Percentiles rank a stretch among this genome's conserved stretches.
Evolutionary conservation across 2,888 invertebrate genomes (phyloP).

Genomic region (Griposia aprilina): DNA sequence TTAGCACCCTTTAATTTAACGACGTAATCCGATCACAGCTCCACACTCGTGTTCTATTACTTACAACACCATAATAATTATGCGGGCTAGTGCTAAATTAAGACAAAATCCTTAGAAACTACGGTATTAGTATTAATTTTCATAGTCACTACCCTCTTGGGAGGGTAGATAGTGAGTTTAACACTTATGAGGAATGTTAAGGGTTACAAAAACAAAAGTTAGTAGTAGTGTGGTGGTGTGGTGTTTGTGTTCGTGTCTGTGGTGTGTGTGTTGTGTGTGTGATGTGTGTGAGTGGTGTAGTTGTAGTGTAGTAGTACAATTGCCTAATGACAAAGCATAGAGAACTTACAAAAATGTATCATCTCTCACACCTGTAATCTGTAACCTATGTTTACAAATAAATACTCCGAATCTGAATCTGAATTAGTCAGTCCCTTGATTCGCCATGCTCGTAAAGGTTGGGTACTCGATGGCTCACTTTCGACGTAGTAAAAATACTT

Average conservation of each 20-base stretch:
- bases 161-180: slow-evolving; percentile 68
- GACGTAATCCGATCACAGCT: slow-evolving; percentile 43
- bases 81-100: slow-evolving; percentile 42
- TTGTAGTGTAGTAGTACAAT: too few relatives aligned
- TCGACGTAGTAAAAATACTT: background rate
- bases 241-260: too few relatives aligned
- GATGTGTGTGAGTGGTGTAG: too few relatives aligned
- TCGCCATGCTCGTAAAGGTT: slow-evolving; percentile 5
- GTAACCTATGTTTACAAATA: too few relatives aligned
- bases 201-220: too few relatives aligned
- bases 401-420: too few relatives aligned
- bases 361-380: too few relatives aligned
- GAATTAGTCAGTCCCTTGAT: slow-evolving; percentile 62
- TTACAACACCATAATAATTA: slow-evolving; percentile 51
- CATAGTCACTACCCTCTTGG: slow-evolving; percentile 55
- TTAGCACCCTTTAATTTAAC: slow-evolving; percentile 4
- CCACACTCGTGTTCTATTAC: slow-evolving; percentile 37
- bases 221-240: too few relatives aligned
- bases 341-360: too few relatives aligned
- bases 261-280: too few relatives aligned
- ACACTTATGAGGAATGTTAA: slow-evolving; percentile 68
- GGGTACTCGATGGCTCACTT: background rate
- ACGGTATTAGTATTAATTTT: slow-evolving; percentile 65
- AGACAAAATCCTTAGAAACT: slow-evolving; percentile 55
- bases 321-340: too few relatives aligned